Evolutionary conservation across 2,888 invertebrate genomes (phyloP), one percentile per base, ranked within the genome.

Genomic region (Hecatera dysodea): DNA sequence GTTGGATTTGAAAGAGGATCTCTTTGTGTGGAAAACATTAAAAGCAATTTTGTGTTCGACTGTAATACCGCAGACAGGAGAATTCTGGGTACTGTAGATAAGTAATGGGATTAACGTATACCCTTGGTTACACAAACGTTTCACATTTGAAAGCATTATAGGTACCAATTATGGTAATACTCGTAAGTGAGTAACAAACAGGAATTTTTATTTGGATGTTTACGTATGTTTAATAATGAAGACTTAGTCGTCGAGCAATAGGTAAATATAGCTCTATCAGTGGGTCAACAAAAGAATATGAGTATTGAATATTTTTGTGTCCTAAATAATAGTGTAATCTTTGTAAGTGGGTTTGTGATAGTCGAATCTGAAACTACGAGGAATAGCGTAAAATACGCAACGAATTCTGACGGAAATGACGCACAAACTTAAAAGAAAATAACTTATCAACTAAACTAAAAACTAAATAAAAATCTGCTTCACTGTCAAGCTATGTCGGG

Each of bases 101-200:
- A 81, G 80, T 80, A 80, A 82, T 69, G 82, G 63, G 74, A 78
- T 80, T 80, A 80, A 33, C 63, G 65, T 53, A 82, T 62, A 78
- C 78, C 50, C 67, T 78, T 67, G 72, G 64, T 61, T 81, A 78
- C 72, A 72, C 78, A 81, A 72, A 81, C 82, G 73, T 72, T 78
- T 60, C 52, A 72, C 78, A 78, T 78, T 67, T 64, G 67, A 78
- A 79, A 78, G 67, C 78, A 60, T 76, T 72, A 52, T 57, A 60
- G 24, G 57, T 67, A 61, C 52, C 78, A 78, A 78, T 79, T 79
- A 81, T 79, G 82, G 50, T 73, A 82, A 82, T 78, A 55, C 57
- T 61, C 44, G 71, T 68, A 59, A 65, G 62, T 67, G 55, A 61
- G 57, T 50, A 56, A 52, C 36, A 60, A 61, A 75, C 48, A 62